Evolutionary conservation across 2,113 vertebrate genomes (phyloP), one percentile per base, ranked within the genome.

Genomic region (Erythrolamprus reginae): DNA sequence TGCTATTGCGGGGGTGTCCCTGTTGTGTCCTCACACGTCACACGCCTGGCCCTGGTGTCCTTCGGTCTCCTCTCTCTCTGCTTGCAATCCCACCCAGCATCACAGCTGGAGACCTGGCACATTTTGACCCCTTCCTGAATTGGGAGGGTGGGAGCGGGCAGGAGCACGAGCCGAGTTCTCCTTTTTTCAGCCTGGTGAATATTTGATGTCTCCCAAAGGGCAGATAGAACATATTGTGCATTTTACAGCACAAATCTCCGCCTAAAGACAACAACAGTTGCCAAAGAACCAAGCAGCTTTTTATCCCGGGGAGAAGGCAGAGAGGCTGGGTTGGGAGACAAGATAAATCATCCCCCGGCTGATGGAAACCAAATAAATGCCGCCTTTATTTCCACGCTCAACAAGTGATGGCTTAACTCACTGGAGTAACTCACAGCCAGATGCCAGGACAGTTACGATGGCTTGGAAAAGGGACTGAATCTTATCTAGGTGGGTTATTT

Each of bases 161-260:
- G 9, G 9, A 26, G 53, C 10, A 7, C 1, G 3, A 28, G 77
- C 84, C 5, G 17, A 26, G 48, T 84, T 26, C 42, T 33, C 65
- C 90, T 87, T 55, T 55, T 21, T 28, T 88, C 42, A 90, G 93
- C 94, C 95, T 96, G 95, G 96, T 96, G 95, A 96, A 96, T 96
- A 95, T 96, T 96, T 96, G 92, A 96, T 96, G 91, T 82, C 86
- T 96, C 96, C 96, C 96, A 96, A 94, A 95, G 96, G 96, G 95
- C 94, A 96, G 94, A 95, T 96, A 96, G 96, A 96, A 96, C 96
- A 96, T 96, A 96, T 96, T 96, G 96, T 94, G 96, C 95, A 95
- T 96, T 96, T 96, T 95, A 95, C 94, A 93, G 94, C 94, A 93
- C 94, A 94, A 94, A 96, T 96, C 95, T 94, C 94, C 89, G 90